phyloP scores from a whole-genome alignment of 2,797 vertebrate species.

The Myiothlypis chrysogaster region DNA sequence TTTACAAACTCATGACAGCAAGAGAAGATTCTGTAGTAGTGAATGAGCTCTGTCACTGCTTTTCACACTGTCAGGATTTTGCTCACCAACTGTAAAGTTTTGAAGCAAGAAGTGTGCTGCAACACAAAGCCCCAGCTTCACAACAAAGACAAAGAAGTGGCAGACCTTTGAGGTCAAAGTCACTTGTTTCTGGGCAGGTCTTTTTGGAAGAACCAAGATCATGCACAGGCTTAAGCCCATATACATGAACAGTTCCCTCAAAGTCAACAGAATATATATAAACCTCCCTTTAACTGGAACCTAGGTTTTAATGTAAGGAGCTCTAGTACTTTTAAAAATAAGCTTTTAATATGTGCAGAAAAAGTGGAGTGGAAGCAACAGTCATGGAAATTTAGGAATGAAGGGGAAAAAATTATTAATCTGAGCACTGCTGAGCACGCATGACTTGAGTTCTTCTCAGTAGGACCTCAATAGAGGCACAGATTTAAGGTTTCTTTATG shows the following conservation, averaged over 20 bases:
- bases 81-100: background rate
- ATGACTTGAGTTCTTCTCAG: background rate
- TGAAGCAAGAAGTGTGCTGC: background rate
- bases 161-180: background rate
- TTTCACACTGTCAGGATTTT: background rate
- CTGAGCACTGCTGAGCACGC: background rate
- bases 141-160: background rate
- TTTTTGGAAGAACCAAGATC: background rate
- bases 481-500: slow-evolving; percentile 26
- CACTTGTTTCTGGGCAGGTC: background rate
- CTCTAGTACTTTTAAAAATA: background rate
- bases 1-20: background rate
- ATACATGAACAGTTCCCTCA: background rate
- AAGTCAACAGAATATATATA: background rate
- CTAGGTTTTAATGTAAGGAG: background rate
- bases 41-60: background rate
- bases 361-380: background rate
- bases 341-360: background rate
- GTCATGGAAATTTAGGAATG: background rate
- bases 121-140: background rate
- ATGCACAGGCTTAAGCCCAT: background rate
- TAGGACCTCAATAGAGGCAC: background rate
- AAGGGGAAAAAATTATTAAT: slow-evolving; percentile 14
- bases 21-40: background rate
- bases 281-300: background rate